Conservation (phyloP, 1,140 invertebrate genomes). For the Steinernema khuongi region DNA sequence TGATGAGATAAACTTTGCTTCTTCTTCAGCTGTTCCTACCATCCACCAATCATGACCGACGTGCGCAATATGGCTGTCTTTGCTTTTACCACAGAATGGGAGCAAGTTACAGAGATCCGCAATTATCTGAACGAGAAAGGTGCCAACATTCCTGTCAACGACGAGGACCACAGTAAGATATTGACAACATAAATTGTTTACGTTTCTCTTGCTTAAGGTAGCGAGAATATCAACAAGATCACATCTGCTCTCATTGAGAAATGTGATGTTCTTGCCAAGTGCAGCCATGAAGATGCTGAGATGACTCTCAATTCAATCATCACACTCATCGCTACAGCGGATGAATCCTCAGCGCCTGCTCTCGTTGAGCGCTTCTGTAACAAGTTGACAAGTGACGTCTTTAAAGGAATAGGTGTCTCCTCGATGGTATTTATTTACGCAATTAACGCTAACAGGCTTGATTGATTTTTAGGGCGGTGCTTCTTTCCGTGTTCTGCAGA, state of each 20-base stretch:
- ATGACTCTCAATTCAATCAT: slow-evolving; percentile 42
- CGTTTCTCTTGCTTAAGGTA: slow-evolving; percentile 1
- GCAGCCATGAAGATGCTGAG: slow-evolving; percentile 29
- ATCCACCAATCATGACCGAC: slow-evolving; percentile 28
- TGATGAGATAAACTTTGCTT: slow-evolving; percentile 18
- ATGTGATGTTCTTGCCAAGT: neutral
- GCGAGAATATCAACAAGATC: slow-evolving; percentile 22
- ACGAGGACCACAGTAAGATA: slow-evolving; percentile 29
- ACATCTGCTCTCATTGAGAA: slow-evolving; percentile 33
- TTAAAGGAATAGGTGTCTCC: slow-evolving; percentile 40
- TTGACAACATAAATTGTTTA: slow-evolving; percentile 25
- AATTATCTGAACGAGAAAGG: slow-evolving; percentile 34
- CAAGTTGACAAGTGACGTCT: slow-evolving; percentile 21
- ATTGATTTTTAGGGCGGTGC: slow-evolving; percentile 42
- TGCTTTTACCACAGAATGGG: neutral
- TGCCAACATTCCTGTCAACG: slow-evolving; percentile 27
- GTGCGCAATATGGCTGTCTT: slow-evolving; percentile 19
- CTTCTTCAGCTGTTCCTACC: too few relatives aligned
- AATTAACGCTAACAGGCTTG: neutral
- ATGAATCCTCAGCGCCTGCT: slow-evolving; percentile 30
- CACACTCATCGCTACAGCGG: slow-evolving; percentile 36
- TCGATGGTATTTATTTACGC: slow-evolving; percentile 29
- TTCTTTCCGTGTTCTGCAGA: slow-evolving; percentile 44
- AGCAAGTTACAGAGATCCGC: slow-evolving; percentile 22
- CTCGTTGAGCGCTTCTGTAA: slow-evolving; percentile 40